A percentile compares a stretch with the other conserved stretches of the same genome.
Evolutionary conservation across 2,113 vertebrate species (phyloP).

Genomic region (Procavia capensis): DNA sequence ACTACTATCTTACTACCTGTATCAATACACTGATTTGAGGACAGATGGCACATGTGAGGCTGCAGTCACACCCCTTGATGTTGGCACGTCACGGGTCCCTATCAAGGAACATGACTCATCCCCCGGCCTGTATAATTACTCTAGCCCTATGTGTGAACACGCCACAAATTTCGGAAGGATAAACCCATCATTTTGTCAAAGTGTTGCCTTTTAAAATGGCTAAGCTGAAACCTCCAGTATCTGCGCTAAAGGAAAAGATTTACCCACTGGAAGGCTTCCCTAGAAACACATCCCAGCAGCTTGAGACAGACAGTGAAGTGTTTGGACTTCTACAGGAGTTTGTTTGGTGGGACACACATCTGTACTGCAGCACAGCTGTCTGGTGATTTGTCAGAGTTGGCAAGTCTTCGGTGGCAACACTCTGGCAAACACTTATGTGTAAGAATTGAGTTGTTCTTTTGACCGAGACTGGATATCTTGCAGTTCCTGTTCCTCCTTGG

Average conservation of each 20-base stretch:
- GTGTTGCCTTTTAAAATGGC: constrained; percentile 91
- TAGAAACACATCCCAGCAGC: constrained; percentile 87
- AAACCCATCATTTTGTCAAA: constrained; percentile 82
- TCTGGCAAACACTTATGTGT: constrained; percentile 93
- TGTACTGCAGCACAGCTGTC: constrained; percentile 91
- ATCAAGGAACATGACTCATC: neutral
- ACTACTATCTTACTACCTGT: neutral
- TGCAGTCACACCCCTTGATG: constrained; percentile 11
- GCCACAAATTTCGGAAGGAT: constrained; percentile 61
- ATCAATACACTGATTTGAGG: neutral
- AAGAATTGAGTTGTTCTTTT: constrained; percentile 99
- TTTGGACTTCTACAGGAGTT: constrained; percentile 90
- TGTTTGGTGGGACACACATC: constrained; percentile 91
- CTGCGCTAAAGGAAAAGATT: constrained; percentile 84
- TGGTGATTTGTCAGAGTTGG: constrained; percentile 91
- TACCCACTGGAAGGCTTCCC: constrained; percentile 83
- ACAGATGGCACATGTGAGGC: neutral
- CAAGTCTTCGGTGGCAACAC: constrained; percentile 88
- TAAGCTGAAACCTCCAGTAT: constrained; percentile 83
- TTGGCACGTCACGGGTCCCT: constrained; percentile 50
- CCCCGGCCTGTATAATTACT: neutral
- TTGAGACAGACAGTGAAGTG: constrained; percentile 88
- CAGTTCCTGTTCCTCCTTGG: constrained; percentile 99
- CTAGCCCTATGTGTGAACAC: constrained; percentile 36
- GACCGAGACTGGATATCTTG: constrained; percentile 99